Conservation (phyloP, 2,888 invertebrate species). For the Iphiclides podalirius region DNA sequence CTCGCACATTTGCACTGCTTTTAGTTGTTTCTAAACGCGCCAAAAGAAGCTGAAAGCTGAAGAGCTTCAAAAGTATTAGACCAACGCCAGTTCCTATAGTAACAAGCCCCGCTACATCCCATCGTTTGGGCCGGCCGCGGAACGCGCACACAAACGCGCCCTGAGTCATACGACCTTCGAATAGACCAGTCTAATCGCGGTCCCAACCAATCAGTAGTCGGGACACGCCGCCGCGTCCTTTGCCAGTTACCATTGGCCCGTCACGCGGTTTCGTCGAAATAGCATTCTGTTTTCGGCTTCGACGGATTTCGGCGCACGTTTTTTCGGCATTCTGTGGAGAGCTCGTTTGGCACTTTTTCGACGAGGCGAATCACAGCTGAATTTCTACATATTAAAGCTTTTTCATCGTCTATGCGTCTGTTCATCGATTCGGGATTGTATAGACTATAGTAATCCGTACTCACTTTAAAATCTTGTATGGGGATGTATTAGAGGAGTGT, state of each 20-base stretch:
- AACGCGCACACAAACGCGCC: slow-evolving; percentile 57
- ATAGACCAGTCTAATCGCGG: slow-evolving; percentile 70
- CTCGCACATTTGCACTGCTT: too few species aligned
- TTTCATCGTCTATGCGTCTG: too few species aligned
- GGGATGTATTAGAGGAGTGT: too few species aligned
- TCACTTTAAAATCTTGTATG: too few species aligned
- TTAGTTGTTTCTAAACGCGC: too few species aligned
- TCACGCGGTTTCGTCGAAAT: slow-evolving; percentile 52
- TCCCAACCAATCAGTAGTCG: slow-evolving; percentile 74
- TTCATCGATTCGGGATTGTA: too few species aligned
- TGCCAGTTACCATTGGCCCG: slow-evolving; percentile 42
- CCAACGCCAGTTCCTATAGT: too few species aligned
- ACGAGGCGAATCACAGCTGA: background rate
- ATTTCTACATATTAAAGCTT: too few species aligned
- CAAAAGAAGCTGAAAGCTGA: too few species aligned
- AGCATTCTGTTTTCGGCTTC: slow-evolving; percentile 45
- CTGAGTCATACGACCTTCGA: slow-evolving; percentile 71
- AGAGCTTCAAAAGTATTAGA: too few species aligned
- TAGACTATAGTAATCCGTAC: too few species aligned
- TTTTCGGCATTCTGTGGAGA: background rate
- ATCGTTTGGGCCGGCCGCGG: slow-evolving; percentile 33
- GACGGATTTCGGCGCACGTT: slow-evolving; percentile 26
- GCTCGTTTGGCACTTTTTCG: background rate
- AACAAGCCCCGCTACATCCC: slow-evolving; percentile 36
- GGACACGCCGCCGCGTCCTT: slow-evolving; percentile 57